Base-by-base conservation (phyloP, 2,888 invertebrate species). In the Morpho deidamia region DNA sequence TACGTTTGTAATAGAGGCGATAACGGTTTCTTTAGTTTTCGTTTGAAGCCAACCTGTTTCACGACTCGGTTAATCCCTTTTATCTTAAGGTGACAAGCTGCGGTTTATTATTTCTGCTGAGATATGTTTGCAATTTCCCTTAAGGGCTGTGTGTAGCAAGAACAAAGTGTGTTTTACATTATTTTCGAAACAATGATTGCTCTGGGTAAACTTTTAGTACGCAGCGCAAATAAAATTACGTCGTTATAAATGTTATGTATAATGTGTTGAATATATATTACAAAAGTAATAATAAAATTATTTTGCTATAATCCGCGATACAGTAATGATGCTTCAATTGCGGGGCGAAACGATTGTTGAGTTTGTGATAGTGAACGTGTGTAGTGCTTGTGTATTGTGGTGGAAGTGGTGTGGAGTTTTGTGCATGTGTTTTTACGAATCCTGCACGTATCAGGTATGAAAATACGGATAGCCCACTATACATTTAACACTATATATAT, bases 21-120 rank as follows among this genome's bases (percentile, higher is more conserved):
- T 12, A 55, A 53, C 58, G 8, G 12, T 3, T 41, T 11, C 32
- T 10, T 38, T 44, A 10, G n/a, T 5, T 7, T 2, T 7, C 45
- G 23, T 55, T 55, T 51, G 51, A 60, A 76, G 73, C 67, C 71
- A 84, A 82, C 79, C 81, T 83, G 83, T 74, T 83, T 80, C 81
- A 74, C 75, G 78, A 78, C 71, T 78, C 73, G 75, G 79, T 75
- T 80, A 79, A 81, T 78, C 79, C 80, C 78, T 81, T 85, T 85
- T 85, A 85, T 85, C 85, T 85, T 75, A 77, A 84, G 82, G 84
- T 83, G 84, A 83, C 83, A 81, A 74, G 72, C 71, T 67, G 78
- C 71, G 81, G 81, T 82, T 82, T 83, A 83, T 84, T 83, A 84
- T 84, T 83, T 82, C 78, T 78, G 72, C 67, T 74, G 77, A 82